Base-by-base conservation (phyloP, 2,797 vertebrate genomes). In the Chromis chromis region DNA sequence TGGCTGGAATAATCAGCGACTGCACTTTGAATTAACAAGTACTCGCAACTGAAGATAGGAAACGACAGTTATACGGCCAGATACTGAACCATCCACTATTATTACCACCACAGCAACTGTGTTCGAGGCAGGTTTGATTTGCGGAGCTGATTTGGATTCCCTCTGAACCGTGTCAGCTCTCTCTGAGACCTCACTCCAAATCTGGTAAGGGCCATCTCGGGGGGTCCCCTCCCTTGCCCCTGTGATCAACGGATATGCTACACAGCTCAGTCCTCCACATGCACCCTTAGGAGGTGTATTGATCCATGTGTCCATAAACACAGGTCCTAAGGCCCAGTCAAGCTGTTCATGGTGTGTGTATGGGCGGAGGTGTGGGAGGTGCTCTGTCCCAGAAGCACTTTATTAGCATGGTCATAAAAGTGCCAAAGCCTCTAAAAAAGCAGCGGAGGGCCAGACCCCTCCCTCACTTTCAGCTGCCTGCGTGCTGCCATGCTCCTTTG, bases 351-450 rank as follows among this genome's bases (percentile, higher is more conserved):
- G 84, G 85, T 78, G 77, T 91, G 89, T 86, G 83, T 39, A 70
- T 78, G 60, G 86, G 76, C 79, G 21, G 86, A 85, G 83, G 79
- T 70, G 82, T 84, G 87, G 91, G 89, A 89, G 88, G 86, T 33
- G 85, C 85, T 57, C 60, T 1, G 65, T 88, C 91, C 88, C 86
- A 77, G 69, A 78, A 86, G 90, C 86, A 88, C 83, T 89, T 87
- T 88, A 94, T 94, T 92, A 93, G 89, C 86, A 78, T 77, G 84
- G 85, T 73, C 81, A 87, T 93, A 93, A 93, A 94, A 89, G 78
- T 92, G 86, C 80, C 86, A 85, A 44, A 65, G 83, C 77, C 60
- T 74, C 52, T 73, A 76, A 82, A 86, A 86, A 83, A 78, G 78
- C 72, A 70, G 81, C 55, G 1, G 84, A 67, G 49, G 53, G 70